phyloP scores from a whole-genome alignment of 2,888 invertebrate species.

The Pilophorus perplexus region DNA sequence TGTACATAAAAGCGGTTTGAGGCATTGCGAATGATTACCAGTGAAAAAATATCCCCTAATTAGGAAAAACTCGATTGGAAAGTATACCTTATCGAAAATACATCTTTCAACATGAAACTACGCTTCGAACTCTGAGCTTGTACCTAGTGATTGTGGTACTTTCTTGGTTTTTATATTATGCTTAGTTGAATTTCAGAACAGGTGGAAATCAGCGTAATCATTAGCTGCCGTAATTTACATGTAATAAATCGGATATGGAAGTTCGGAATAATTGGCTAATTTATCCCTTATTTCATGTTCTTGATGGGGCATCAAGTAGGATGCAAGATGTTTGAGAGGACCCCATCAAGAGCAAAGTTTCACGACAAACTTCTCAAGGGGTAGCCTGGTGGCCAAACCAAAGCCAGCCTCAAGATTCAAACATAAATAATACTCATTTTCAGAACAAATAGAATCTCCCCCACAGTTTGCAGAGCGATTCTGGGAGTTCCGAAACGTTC shows the following conservation, averaged over 20 bases:
- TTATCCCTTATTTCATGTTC: too few relatives aligned
- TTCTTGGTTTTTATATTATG: constrained; percentile 14
- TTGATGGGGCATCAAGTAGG: too few relatives aligned
- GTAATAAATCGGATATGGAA: constrained; percentile 42
- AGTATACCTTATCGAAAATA: neutral
- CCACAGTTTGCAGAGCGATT: too few relatives aligned
- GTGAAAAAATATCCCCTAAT: constrained; percentile 1
- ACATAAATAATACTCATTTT: too few relatives aligned
- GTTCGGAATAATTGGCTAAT: neutral
- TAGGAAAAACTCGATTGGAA: neutral
- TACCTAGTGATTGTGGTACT: constrained; percentile 21
- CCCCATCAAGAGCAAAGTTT: too few relatives aligned
- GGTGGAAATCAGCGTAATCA: constrained; percentile 42
- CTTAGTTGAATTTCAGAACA: constrained; percentile 36
- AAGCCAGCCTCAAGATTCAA: too few relatives aligned
- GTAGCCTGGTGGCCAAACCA: too few relatives aligned
- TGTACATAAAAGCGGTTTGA: constrained; percentile 43
- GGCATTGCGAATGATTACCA: constrained; percentile 35
- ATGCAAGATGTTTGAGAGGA: too few relatives aligned
- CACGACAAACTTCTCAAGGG: too few relatives aligned
- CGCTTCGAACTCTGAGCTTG: constrained; percentile 38
- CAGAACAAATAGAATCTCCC: too few relatives aligned
- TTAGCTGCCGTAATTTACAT: constrained; percentile 45
- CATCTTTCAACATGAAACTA: constrained; percentile 12
- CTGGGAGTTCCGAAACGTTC: too few relatives aligned